These are phyloP conservation scores for Myotis planiceps DNA, from an alignment of 2,797 vertebrate genomes.

Conservation along the genomic window DNA sequence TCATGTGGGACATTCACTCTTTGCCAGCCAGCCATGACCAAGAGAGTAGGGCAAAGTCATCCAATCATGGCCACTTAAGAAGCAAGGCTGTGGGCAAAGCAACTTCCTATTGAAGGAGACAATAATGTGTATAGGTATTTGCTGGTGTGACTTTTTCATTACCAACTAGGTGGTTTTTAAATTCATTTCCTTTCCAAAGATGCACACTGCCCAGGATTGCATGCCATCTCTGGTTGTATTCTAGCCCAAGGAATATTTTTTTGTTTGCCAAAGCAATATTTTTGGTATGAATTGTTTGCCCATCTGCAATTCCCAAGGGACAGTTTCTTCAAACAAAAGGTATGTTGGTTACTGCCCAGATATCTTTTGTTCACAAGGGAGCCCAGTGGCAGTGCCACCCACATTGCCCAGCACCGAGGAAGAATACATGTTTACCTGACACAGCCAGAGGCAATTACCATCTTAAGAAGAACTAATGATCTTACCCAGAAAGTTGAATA, in stretches of 20 bases:
- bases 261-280: constrained; percentile 14
- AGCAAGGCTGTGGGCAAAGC: background rate
- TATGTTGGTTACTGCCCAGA: background rate
- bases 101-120: background rate
- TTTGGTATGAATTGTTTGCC: background rate
- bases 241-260: background rate
- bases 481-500: background rate
- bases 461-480: background rate
- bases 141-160: background rate
- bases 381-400: too few relatives aligned
- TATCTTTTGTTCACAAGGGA: background rate
- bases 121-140: background rate
- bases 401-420: background rate
- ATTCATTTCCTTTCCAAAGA: background rate
- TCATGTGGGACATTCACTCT: background rate
- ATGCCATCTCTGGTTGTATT: background rate
- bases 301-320: background rate
- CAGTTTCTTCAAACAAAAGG: background rate
- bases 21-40: background rate
- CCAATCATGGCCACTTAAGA: background rate
- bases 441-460: background rate
- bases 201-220: background rate
- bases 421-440: background rate
- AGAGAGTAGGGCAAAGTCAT: too few relatives aligned
- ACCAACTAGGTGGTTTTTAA: background rate